A percentile compares a stretch with the other conserved stretches of the same genome.
Conservation (phyloP, 2,888 invertebrate species). For the Chamaedrilus cognettii region DNA sequence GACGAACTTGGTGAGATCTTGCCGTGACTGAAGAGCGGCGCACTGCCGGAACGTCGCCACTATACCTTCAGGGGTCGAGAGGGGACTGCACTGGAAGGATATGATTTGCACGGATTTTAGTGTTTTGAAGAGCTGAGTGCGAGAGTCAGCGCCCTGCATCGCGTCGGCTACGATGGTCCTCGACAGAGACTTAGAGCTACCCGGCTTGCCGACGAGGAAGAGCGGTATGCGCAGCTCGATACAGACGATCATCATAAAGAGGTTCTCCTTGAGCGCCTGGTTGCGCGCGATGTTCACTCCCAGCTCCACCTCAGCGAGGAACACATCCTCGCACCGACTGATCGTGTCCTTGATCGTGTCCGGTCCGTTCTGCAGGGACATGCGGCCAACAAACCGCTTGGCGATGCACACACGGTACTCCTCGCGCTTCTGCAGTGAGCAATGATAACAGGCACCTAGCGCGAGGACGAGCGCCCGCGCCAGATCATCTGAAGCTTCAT, state of each 20-base stretch:
- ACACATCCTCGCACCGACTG: constrained; percentile 50
- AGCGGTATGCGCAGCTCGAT: constrained; percentile 55
- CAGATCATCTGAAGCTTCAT: constrained; percentile 32
- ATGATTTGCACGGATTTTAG: constrained; percentile 55
- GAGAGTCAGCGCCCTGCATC: constrained; percentile 52
- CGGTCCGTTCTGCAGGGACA: constrained; percentile 38
- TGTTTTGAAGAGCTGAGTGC: constrained; percentile 44
- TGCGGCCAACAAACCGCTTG: constrained; percentile 38
- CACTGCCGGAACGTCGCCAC: too few species aligned
- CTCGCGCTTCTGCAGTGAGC: constrained; percentile 37
- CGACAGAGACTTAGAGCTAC: constrained; percentile 57
- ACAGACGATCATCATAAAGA: constrained; percentile 58
- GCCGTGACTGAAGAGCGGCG: too few species aligned
- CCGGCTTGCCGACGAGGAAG: constrained; percentile 58
- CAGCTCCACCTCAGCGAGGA: constrained; percentile 45
- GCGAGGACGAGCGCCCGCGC: constrained; percentile 47
- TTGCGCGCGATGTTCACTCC: constrained; percentile 50
- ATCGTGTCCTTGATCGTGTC: constrained; percentile 38
- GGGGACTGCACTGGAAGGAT: too few species aligned
- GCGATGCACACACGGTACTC: constrained; percentile 42
- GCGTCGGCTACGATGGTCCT: constrained; percentile 55
- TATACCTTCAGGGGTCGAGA: too few species aligned
- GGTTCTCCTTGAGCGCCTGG: constrained; percentile 55
- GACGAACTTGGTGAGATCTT: too few species aligned
- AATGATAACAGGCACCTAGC: constrained; percentile 50